Conservation (phyloP, 1,140 invertebrate species). For the Orchesella cincta region DNA sequence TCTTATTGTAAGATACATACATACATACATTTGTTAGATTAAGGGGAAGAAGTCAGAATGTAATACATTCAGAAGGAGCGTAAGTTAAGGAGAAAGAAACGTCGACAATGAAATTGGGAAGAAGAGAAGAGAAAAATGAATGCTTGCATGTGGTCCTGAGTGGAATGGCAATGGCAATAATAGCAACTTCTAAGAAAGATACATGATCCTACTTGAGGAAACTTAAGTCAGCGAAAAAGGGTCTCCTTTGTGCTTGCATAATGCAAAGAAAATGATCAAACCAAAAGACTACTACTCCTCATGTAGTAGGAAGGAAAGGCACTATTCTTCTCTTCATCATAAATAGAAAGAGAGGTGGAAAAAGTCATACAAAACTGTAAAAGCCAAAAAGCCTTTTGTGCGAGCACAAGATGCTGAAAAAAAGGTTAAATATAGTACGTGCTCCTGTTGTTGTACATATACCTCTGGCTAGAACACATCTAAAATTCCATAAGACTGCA, state of each 20-base stretch:
- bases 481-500: too few relatives aligned
- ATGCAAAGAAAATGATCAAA: conserved; percentile 24
- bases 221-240: conserved; percentile 15
- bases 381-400: too few relatives aligned
- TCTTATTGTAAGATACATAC: too few relatives aligned
- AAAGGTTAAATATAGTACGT: too few relatives aligned
- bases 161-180: conserved; percentile 20
- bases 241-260: conserved; percentile 27
- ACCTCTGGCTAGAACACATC: too few relatives aligned
- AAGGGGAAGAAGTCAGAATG: background rate
- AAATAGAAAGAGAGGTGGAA: too few relatives aligned
- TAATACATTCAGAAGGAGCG: background rate
- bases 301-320: background rate
- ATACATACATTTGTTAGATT: too few relatives aligned
- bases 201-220: conserved; percentile 28
- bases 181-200: conserved; percentile 12
- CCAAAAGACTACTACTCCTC: background rate
- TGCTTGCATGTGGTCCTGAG: conserved; percentile 26
- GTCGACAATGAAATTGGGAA: background rate
- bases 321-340: background rate
- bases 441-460: too few relatives aligned
- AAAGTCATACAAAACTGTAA: too few relatives aligned
- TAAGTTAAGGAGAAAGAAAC: background rate
- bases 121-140: conserved; percentile 12
- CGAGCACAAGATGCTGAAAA: too few relatives aligned